phyloP scores from a whole-genome alignment of 2,888 invertebrate genomes.

The Cosmopolites sordidus region DNA sequence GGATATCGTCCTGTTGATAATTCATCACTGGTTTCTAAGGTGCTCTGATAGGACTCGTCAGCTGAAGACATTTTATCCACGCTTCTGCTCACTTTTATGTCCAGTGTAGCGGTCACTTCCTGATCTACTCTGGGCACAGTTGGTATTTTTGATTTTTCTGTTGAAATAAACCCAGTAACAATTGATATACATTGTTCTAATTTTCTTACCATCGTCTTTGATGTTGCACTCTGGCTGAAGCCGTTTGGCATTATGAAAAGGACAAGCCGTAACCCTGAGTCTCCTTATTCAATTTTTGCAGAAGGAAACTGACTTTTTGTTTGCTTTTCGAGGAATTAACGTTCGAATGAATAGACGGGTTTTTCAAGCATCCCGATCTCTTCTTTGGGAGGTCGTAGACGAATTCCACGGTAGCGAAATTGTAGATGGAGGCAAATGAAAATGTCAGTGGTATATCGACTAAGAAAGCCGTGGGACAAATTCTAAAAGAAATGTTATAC shows the following conservation, averaged over 20 bases:
- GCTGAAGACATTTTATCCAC: slow-evolving; percentile 8
- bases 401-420: background rate
- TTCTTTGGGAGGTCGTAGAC: slow-evolving; percentile 7
- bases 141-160: background rate
- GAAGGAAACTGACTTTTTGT: slow-evolving; percentile 31
- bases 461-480: background rate
- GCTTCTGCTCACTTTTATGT: slow-evolving; percentile 9
- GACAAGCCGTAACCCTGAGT: slow-evolving; percentile 27
- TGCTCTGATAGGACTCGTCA: slow-evolving; percentile 19
- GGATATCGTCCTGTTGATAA: slow-evolving; percentile 6
- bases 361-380: slow-evolving; percentile 19
- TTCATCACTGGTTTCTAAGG: slow-evolving; percentile 15
- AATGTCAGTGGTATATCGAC: slow-evolving; percentile 10
- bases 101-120: slow-evolving; percentile 11
- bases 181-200: background rate
- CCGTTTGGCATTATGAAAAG: slow-evolving; percentile 14
- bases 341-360: slow-evolving; percentile 6
- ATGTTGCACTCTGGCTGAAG: background rate
- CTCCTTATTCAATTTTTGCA: slow-evolving; percentile 29
- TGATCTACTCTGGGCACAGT: background rate
- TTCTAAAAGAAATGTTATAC: slow-evolving; percentile 6
- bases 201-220: background rate
- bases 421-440: background rate
- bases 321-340: slow-evolving; percentile 11
- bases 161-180: background rate